Percentiles rank a stretch among this genome's conserved stretches.
These are phyloP conservation scores for Athalia cordata DNA, from an alignment of 2,888 invertebrate species.

Conservation along the genomic window DNA sequence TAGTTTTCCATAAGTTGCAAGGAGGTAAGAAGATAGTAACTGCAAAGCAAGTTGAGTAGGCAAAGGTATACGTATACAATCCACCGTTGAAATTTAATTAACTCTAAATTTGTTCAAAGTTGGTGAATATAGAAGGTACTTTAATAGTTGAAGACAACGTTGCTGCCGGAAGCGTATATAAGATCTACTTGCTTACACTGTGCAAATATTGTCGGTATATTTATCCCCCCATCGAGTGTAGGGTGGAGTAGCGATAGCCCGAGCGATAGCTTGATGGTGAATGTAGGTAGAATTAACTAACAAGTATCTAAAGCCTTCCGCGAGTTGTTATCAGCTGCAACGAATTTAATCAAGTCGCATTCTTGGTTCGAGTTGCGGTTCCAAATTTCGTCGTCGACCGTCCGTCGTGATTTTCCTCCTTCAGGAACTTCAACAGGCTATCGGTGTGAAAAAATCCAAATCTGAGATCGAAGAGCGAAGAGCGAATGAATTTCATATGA, in stretches of 20 bases:
- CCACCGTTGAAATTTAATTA: conserved; percentile 36
- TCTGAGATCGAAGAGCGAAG: background rate
- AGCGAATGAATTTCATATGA: conserved; percentile 14
- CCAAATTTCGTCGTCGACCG: conserved; percentile 4
- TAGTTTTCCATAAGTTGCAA: conserved; percentile 19
- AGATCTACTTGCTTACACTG: conserved; percentile 22
- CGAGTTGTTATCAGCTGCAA: conserved; percentile 3
- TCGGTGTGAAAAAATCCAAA: too few species aligned
- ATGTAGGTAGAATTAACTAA: conserved; percentile 29
- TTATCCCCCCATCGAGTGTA: conserved; percentile 3
- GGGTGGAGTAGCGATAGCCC: background rate
- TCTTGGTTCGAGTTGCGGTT: conserved; percentile 7
- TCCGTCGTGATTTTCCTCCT: too few species aligned
- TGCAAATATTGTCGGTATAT: conserved; percentile 41
- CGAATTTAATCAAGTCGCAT: conserved; percentile 33
- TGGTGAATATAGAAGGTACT: conserved; percentile 28
- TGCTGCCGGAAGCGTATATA: conserved; percentile 26
- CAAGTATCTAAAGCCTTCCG: conserved; percentile 17
- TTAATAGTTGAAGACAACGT: conserved; percentile 38
- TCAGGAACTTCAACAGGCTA: too few species aligned
- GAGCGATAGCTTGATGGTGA: too few species aligned
- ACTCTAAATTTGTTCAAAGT: conserved; percentile 40
- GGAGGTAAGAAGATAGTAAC: conserved; percentile 20
- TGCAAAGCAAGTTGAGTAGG: conserved; percentile 4
- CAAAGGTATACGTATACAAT: background rate